Percentiles rank a stretch among this genome's conserved stretches.
phyloP scores from a whole-genome alignment of 2,797 vertebrate species.

The Florisuga fusca region DNA sequence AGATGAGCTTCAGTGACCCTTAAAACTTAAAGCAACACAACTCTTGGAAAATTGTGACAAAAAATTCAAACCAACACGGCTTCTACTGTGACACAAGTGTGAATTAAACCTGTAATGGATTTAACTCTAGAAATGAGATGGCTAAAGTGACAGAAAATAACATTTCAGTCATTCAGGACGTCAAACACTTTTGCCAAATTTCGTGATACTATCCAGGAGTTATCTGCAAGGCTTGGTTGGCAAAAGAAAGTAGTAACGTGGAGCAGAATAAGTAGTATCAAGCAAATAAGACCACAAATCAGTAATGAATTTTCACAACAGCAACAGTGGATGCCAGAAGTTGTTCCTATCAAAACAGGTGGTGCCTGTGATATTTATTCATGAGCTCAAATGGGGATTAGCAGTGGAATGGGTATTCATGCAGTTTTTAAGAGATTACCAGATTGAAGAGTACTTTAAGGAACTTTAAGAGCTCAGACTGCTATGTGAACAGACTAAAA shows the following conservation, averaged over 20 bases:
- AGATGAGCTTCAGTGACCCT: not conserved
- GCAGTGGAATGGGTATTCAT: not conserved
- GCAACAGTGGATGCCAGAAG: not conserved
- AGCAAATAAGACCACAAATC: not conserved
- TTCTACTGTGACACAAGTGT: not conserved
- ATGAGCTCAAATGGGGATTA: constrained; percentile 8
- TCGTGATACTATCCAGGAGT: not conserved
- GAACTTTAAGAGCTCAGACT: not conserved
- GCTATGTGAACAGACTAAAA: not conserved
- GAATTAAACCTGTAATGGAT: not conserved
- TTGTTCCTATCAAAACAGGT: not conserved
- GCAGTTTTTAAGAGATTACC: constrained; percentile 24
- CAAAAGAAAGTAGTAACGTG: not conserved
- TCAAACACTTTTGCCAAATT: not conserved
- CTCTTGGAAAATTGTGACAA: not conserved
- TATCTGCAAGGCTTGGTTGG: not conserved
- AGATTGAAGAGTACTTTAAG: not conserved
- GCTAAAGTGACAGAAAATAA: not conserved
- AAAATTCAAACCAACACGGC: not conserved
- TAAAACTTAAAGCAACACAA: not conserved
- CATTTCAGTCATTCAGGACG: not conserved
- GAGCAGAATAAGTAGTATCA: not conserved
- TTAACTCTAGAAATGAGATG: not conserved
- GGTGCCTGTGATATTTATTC: constrained; percentile 25
- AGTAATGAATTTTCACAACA: not conserved